Base-by-base conservation (phyloP, 2,113 vertebrate species). In the Serilophus lunatus region DNA sequence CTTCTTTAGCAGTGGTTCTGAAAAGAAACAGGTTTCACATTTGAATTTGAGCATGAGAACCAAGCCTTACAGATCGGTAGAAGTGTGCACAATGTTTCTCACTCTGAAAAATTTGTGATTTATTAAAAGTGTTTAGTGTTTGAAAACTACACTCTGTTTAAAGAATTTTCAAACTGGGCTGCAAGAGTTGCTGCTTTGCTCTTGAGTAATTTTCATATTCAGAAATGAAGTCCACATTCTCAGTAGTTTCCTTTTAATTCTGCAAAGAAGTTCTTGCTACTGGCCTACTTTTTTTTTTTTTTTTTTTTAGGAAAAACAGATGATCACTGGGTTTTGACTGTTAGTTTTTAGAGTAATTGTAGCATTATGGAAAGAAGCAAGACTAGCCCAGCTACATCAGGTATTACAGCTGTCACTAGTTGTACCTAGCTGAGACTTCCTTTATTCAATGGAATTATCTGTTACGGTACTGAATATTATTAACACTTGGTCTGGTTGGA, bases 31-130 rank as follows among this genome's bases (percentile, higher is more conserved):
- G 33, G 5, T 18, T 65, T 61, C 3, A 13, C 36, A 47, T 65
- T 69, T 0, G 0, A 13, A 38, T 69, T 57, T 2, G 2, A 49
- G n/a, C 47, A 29, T 4, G 1, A 61, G 25, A 82, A 45, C 19
- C n/a, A 57, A 14, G 31, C 28, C 74, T 81, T 64, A 35, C 5
- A 17, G 18, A 89, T 51, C 29, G 75, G 18, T 56, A 88, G 10
- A 69, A 64, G 26, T 9, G 44, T 17, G 18, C 33, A 51, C 19
- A 25, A 1, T 18, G 13, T 68, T 71, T 71, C 15, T 23, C 10
- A 31, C 31, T 85, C 20, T 72, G 9, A 51, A 16, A 64, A 78
- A 84, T 45, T 17, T 63, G 26, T n/a, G 18, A 51, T 60, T 68
- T 51, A 56, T 44, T 12, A 38, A 64, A 90, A 76, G 22, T 8